Evolutionary conservation across 2,888 invertebrate species (phyloP), one percentile per base, ranked within the genome.

Genomic region (Sturmia bella): DNA sequence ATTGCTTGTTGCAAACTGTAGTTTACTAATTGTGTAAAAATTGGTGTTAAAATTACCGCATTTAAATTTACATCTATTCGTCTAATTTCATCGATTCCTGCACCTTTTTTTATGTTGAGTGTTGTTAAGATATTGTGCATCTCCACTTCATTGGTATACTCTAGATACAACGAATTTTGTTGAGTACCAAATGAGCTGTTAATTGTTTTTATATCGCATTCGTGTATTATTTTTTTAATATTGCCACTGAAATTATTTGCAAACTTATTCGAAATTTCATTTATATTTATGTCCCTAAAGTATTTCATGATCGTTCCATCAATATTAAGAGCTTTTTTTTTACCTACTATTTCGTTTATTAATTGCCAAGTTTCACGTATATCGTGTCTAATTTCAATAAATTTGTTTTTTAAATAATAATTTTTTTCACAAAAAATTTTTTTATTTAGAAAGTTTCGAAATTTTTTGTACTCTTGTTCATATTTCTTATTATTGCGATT

Each of bases 341-440:
- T 45, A 0, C 61, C 63, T 0, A 17, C 6, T 5, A 61, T 15
- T 45, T 61, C 45, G 2, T 61, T 61, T 43, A 61, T 27, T 4
- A 43, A 0, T n/a, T 61, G 24, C 61, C 45, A 61, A 2, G 61
- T 61, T 5, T 0, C 27, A 11, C 43, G 24, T 2, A 45, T 27
- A 9, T 68, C 27, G 4, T 54, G 41, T 27, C 9, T 15, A 15
- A 43, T 56, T 68, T 54, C 17, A 41, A 41, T 41, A 17, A 56
- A 54, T 17, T 56, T 68, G 1, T 3, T 41, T 68, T 50, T 54
- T 24, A 41, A 68, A 11, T 64, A 50, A 4, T 50, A 50, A 19
- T 64, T 37, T 64, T 50, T 64, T n/a, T 12, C 41, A 6, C n/a
- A 9, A 15, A 19, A 32, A 13, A 19, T 27, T 43, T 43, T 54